phyloP scores from a whole-genome alignment of 2,797 vertebrate species.

The Synanceia verrucosa region DNA sequence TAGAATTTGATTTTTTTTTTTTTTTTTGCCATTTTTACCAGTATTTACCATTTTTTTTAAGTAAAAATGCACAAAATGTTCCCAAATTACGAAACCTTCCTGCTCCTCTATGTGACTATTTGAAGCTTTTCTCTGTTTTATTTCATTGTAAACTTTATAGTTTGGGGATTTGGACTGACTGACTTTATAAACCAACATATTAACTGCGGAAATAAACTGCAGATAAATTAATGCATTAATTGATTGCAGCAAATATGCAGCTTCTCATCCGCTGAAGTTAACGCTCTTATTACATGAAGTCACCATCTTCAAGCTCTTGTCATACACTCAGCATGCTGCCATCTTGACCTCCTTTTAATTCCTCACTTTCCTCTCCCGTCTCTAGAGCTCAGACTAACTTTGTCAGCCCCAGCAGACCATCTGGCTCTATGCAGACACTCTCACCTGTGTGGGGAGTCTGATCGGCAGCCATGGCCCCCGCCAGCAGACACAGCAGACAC shows the following conservation, averaged over 20 bases:
- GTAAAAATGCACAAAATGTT: not conserved
- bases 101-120: not conserved
- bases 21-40: not conserved
- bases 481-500: constrained; percentile 68
- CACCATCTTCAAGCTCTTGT: not conserved
- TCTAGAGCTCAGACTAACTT: not conserved
- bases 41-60: not conserved
- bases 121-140: not conserved
- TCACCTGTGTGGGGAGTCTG: constrained; percentile 67
- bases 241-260: not conserved
- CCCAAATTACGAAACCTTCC: not conserved
- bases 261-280: not conserved
- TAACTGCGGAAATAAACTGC: not conserved
- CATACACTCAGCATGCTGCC: not conserved
- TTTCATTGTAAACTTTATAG: not conserved
- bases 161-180: not conserved
- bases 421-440: not conserved
- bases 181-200: not conserved
- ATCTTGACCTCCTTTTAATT: constrained; percentile 19
- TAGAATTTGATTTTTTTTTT: not conserved
- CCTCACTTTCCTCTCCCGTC: not conserved
- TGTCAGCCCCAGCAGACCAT: not conserved
- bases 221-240: too few species aligned
- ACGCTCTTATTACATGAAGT: not conserved
- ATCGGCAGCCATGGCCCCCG: constrained; percentile 36